A percentile compares a stretch with the other conserved stretches of the same genome.
phyloP scores from a whole-genome alignment of 2,888 invertebrate species.

The Onchidella celtica region DNA sequence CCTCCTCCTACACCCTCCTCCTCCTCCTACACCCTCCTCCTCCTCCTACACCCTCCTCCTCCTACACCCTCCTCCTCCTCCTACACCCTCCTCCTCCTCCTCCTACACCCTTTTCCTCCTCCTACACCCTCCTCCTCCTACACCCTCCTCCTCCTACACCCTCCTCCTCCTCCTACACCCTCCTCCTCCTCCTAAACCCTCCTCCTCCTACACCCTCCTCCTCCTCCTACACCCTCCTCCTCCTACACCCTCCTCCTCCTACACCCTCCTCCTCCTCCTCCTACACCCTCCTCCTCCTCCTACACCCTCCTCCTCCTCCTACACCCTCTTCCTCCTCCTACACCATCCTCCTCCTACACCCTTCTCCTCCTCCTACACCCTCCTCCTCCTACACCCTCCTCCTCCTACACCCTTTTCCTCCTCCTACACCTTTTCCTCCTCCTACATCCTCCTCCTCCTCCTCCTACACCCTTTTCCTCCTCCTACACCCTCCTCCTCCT shows the following conservation, averaged over 20 bases:
- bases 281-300: not conserved
- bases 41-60: not conserved
- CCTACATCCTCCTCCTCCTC: not conserved
- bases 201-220: not conserved
- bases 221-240: conserved; percentile 5
- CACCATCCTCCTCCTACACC: not conserved
- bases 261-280: conserved; percentile 17
- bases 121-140: conserved; percentile 1
- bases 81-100: not conserved
- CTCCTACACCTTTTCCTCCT: not conserved
- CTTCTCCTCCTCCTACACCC: not conserved
- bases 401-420: not conserved
- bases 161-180: not conserved
- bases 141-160: not conserved
- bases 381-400: not conserved
- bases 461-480: not conserved
- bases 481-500: not conserved
- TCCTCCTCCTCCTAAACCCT: not conserved
- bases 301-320: not conserved
- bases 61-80: not conserved
- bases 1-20: too few relatives aligned
- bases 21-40: not conserved
- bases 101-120: conserved; percentile 3
- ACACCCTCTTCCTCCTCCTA: not conserved
- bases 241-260: conserved; percentile 2